Base-by-base conservation (phyloP, 2,113 vertebrate species). In the Rhinolophus ferrumequinum region DNA sequence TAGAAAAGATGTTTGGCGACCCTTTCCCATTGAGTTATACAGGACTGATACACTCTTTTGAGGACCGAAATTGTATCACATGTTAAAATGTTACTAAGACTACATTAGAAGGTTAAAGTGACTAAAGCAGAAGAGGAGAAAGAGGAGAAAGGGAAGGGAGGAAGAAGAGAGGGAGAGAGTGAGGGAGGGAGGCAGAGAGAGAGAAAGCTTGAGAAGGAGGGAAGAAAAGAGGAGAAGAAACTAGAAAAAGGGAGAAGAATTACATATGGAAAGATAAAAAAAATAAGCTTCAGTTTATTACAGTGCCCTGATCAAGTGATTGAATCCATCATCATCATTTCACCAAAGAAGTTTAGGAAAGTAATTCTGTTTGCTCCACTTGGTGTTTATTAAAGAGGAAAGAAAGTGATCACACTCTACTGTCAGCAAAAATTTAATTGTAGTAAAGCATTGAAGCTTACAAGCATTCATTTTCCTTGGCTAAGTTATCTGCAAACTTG, bases 391-490 rank as follows among this genome's bases (percentile, higher is more conserved):
- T 94, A 97, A 93, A 85, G 67, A 93, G 50, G 82, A 89, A 97
- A 87, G 56, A 95, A 95, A 94, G 35, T 90, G 92, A 96, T 95
- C 54, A 70, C 56, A 86, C 30, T 54, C 62, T 83, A 75, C 41
- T 87, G 77, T 96, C 87, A 93, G 89, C 73, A 95, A 94, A 95
- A 97, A 66, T 76, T 72, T 97, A 93, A 97, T 93, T 97, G 92
- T 91, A 54, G 44, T n/a, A 35, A 93, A 72, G 79, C 83, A 95
- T 15, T 66, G 52, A 73, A 83, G 77, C 69, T 87, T 54, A 44
- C 24, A 85, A 89, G 9, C 19, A 72, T 84, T 93, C 52, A 83
- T 92, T 97, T 94, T 88, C 54, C 16, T 87, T 83, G 35, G 14
- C n/a, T 93, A 89, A 86, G 19, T 80, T 96, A 85, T 95, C 72